Percentiles rank a stretch among this genome's conserved stretches.
Conservation (phyloP, 2,888 invertebrate species). For the Rhingia campestris region DNA sequence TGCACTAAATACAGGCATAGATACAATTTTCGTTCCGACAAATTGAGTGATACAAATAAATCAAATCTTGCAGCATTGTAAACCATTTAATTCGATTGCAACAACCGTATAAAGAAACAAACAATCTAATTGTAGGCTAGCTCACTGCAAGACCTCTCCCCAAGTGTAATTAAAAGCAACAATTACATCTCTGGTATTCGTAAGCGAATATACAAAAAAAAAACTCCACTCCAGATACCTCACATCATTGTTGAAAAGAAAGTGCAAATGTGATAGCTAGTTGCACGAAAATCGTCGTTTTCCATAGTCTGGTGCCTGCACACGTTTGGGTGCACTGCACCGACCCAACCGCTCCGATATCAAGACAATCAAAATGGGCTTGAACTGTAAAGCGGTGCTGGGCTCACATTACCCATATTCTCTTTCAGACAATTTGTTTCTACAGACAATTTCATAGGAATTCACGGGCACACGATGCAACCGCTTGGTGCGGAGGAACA, state of each 20-base stretch:
- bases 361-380: conserved; percentile 34
- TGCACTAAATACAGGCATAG: no score
- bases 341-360: conserved; percentile 7
- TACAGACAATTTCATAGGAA: conserved; percentile 34
- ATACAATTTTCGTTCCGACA: no score
- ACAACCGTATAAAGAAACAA: no score
- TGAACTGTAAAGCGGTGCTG: conserved; percentile 29
- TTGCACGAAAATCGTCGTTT: conserved; percentile 38
- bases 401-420: conserved; percentile 50
- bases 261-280: conserved; percentile 40
- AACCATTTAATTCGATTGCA: no score
- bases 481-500: conserved; percentile 26
- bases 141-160: no score
- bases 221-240: conserved; percentile 14
- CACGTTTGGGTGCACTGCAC: conserved; percentile 33
- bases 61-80: no score
- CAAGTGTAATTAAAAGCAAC: no score
- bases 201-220: no score
- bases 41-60: no score
- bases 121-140: no score
- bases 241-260: conserved; percentile 57
- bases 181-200: no score
- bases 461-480: conserved; percentile 17
- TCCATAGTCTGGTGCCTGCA: conserved; percentile 39
- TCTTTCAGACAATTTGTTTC: conserved; percentile 45